Base-by-base conservation (phyloP, 2,888 invertebrate species). In the Acleris laterana region DNA sequence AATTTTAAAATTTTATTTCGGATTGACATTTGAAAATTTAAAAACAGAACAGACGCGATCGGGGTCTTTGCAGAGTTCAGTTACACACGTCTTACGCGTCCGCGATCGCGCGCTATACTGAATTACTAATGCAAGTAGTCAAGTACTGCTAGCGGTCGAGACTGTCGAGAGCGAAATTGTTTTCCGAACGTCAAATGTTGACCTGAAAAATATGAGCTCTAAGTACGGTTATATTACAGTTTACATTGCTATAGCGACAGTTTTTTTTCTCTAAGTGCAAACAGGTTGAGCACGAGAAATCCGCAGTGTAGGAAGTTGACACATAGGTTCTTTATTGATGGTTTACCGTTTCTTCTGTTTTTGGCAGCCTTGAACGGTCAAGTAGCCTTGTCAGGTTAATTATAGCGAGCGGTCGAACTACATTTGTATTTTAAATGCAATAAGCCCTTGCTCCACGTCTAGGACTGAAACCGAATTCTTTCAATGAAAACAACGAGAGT, bases 131-230 rank as follows among this genome's bases (percentile, higher is more conserved):
- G 78, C 80, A 74, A 80, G 76, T 78, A 83, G 82, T 80, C 80
- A 74, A 80, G 76, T 78, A 83, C 82, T 80, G 80, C 77, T 79
- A 77, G 77, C 62, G 49, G 83, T 83, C 72, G 87, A 89, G 88
- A 90, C 62, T 46, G 83, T 83, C 72, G 87, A 89, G 88, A 90
- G 89, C 89, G 90, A 90, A 91, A 90, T 90, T 88, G 80, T 80
- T 85, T 89, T 88, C 81, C 77, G 81, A 85, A 80, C 81, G 70
- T 71, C 76, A 63, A 25, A 56, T 20, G 52, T 55, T 61, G 70
- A 73, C 72, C 71, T 70, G 72, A 73, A 72, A 62, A 85, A 79
- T 82, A 71, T 80, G 69, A 77, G 81, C 85, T 78, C 73, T 84
- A 77, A 62, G 63, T 32, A 55, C 62, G 66, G 70, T 68, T 56